Evolutionary conservation across 2,113 vertebrate species (phyloP).

Genomic region (Nycticryphes semicollaris): DNA sequence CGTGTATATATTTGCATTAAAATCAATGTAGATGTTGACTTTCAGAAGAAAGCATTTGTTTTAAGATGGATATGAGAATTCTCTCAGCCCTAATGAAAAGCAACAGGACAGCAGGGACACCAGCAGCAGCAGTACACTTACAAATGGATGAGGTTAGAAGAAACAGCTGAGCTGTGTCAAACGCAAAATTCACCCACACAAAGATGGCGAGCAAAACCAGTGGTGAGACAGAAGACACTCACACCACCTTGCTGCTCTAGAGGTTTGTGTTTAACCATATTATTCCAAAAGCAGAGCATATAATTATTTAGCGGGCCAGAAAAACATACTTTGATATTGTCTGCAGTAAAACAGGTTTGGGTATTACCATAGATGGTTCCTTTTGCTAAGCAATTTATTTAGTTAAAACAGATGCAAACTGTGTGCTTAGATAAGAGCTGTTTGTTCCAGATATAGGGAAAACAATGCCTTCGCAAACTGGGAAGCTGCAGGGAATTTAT

Average conservation of each 20-base stretch:
- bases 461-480: background rate
- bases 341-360: slow-evolving; percentile 26
- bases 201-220: background rate
- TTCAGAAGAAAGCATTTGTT: background rate
- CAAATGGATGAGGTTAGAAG: background rate
- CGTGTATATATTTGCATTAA: background rate
- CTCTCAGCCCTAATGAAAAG: background rate
- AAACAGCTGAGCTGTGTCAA: background rate
- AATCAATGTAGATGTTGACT: background rate
- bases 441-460: background rate
- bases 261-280: background rate
- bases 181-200: background rate
- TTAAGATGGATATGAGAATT: background rate
- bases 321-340: background rate
- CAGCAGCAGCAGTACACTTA: background rate
- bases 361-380: background rate
- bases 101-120: background rate
- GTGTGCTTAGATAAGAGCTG: background rate
- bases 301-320: background rate
- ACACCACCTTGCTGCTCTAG: background rate
- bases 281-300: background rate
- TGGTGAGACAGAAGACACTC: background rate
- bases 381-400: background rate
- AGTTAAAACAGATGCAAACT: background rate
- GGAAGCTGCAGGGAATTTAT: background rate